These are phyloP conservation scores for Lycocerus yunnanus DNA, from an alignment of 2,888 invertebrate species.

Conservation along the genomic window DNA sequence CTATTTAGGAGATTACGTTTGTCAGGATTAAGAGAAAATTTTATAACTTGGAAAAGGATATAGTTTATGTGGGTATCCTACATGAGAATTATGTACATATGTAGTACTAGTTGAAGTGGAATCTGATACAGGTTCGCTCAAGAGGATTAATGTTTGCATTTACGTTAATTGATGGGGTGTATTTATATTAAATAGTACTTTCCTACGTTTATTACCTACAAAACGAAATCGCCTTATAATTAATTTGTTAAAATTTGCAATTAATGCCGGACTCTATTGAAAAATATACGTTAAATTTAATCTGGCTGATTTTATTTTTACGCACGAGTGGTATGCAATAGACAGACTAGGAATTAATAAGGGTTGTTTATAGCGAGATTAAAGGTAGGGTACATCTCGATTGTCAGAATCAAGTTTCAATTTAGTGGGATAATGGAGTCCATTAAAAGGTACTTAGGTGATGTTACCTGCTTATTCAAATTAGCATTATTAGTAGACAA, in stretches of 20 bases:
- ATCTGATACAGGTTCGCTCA: not conserved
- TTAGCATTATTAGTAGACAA: conserved; percentile 16
- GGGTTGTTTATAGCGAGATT: conserved; percentile 39
- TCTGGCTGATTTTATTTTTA: conserved; percentile 12
- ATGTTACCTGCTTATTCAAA: conserved; percentile 32
- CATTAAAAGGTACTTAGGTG: conserved; percentile 28
- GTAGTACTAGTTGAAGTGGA: not conserved
- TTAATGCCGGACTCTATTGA: not conserved
- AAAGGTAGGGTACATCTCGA: conserved; percentile 43
- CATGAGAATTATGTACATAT: too few species aligned
- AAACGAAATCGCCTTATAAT: not conserved
- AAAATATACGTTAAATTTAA: conserved; percentile 7
- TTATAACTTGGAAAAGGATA: too few species aligned
- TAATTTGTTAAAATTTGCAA: not conserved
- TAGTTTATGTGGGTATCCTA: too few species aligned
- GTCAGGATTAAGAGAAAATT: too few species aligned
- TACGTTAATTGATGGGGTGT: not conserved
- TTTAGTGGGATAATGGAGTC: conserved; percentile 40
- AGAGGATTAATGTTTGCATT: not conserved
- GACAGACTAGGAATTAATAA: conserved; percentile 33
- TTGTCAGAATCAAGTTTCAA: conserved; percentile 44
- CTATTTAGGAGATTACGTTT: too few species aligned
- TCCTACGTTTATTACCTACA: not conserved
- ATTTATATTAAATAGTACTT: not conserved
- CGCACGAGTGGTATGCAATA: conserved; percentile 13